Base-by-base conservation (phyloP, 30 jellyfish, hydroid and myxozoan genomes). In the Aurelia aurita region DNA sequence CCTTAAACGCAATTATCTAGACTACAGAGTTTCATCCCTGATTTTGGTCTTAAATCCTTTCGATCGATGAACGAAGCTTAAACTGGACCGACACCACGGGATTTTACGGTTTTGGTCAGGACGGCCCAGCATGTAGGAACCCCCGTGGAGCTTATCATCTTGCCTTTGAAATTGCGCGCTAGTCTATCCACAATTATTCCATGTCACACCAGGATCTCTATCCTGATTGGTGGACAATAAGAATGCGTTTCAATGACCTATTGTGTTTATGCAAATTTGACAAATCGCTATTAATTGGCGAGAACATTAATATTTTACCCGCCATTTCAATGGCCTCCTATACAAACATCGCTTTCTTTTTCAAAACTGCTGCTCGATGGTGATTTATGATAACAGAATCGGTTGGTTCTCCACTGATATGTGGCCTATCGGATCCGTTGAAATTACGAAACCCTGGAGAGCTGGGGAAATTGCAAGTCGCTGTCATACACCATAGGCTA, bases 131-230 rank as follows among this genome's bases (percentile, higher is more conserved):
- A 79, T 73, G 97, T 46, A 72, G 85, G 82, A 62, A 80, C 97
- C 97, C 97, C 97, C 87, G 97, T 80, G 77, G 97, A 13, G 97
- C 58, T 53, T 79, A 88, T 88, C 97, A 88, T 69, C 93, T 80
- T 61, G 65, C 74, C 87, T 74, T 88, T 88, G 93, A 88, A 88
- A 88, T 65, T 86, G 82, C 96, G 96, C 96, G 89, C 89, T 86
- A 65, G 89, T 79, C 86, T 55, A 72, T 86, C 96, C 75, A 86
- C 90, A 86, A 85, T 85, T 35, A 72, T 85, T 85, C 75, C 22
- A 69, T 62, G 82, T 65, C 82, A 66, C 85, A 69, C 91, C 82
- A 69, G 79, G 91, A 68, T 32, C 78, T 82, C 78, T 53, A 59
- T 20, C 23, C 31, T 69, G 85, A 82, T 82, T 82, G 91, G 91